Conservation (phyloP, 2,888 invertebrate genomes). For the Diarsia dahlii region DNA sequence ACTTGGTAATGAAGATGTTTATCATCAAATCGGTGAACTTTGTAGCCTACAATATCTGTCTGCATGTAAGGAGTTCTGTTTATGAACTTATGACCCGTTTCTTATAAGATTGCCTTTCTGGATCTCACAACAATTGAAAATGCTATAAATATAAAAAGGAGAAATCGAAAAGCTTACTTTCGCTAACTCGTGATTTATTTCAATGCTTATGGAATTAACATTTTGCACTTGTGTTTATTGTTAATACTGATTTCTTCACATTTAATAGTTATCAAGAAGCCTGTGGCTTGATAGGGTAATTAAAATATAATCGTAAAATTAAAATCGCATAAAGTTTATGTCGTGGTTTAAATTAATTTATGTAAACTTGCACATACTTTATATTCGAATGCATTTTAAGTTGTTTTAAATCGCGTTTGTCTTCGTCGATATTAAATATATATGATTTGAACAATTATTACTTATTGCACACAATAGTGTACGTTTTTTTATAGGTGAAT, state of each 20-base stretch:
- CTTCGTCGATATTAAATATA: neutral
- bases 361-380: slow-evolving; percentile 34
- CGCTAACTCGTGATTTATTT: neutral
- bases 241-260: slow-evolving; percentile 30
- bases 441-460: neutral
- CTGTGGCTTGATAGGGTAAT: slow-evolving; percentile 13
- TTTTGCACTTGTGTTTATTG: slow-evolving; percentile 8
- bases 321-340: slow-evolving; percentile 53
- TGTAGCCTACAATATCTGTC: neutral
- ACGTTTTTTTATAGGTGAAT: too few species aligned
- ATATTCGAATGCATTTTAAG: slow-evolving; percentile 26
- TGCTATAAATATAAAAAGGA: slow-evolving; percentile 10
- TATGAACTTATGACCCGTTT: neutral
- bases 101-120: neutral
- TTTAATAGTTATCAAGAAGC: slow-evolving; percentile 32
- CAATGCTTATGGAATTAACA: neutral
- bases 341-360: slow-evolving; percentile 66
- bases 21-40: neutral
- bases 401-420: slow-evolving; percentile 9
- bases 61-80: neutral
- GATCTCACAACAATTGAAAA: neutral
- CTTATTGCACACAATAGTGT: too few species aligned
- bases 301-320: slow-evolving; percentile 58
- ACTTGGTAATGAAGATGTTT: neutral
- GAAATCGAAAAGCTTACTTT: slow-evolving; percentile 8